Base-by-base conservation (phyloP, 2,888 invertebrate genomes). In the Yponomeuta evonymella region DNA sequence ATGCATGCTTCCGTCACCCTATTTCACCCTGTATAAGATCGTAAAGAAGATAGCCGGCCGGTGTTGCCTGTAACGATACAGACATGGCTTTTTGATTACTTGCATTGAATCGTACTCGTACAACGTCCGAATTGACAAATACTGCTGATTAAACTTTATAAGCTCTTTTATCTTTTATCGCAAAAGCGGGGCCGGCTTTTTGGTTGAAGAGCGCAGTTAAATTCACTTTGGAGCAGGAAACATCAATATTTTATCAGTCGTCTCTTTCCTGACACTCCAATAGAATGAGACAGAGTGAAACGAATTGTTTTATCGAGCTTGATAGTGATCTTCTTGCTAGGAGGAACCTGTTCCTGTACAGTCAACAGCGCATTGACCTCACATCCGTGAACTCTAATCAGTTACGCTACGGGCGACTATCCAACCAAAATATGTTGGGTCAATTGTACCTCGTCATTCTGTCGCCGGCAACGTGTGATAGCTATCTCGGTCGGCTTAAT, bases 71-170 rank as follows among this genome's bases (percentile, higher is more conserved):
- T 84, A 88, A 88, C 86, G 88, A 89, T 89, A 87, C 83, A 85
- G 88, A 90, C 90, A 88, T 85, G 89, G 87, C 81, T 86, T 85
- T 89, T 89, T 90, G 91, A 90, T 91, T 90, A 86, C 84, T 86
- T 84, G 43, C 90, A 88, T 90, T 89, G 85, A 87, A 85, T 88
- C 85, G 84, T 81, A 84, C 83, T 85, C 81, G 84, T 84, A 65
- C 33, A 33, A 30, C 11, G 65, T 33, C 65, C 12, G 33, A 65
- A 29, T 65, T 65, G 33, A 65, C 29, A 65, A 33, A 64, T 23
- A 10, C 29, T 30, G 29, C 30, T 64, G 23, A 30, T 23, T 64
- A 64, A 64, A 58, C 51, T 58, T 58, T 58, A 58, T 58, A 58
- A 58, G 51, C 29, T 30, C 29, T 9, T 30, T 65, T 65, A 29